Evolutionary conservation across 2,797 vertebrate genomes (phyloP).

Genomic region (Masticophis lateralis): DNA sequence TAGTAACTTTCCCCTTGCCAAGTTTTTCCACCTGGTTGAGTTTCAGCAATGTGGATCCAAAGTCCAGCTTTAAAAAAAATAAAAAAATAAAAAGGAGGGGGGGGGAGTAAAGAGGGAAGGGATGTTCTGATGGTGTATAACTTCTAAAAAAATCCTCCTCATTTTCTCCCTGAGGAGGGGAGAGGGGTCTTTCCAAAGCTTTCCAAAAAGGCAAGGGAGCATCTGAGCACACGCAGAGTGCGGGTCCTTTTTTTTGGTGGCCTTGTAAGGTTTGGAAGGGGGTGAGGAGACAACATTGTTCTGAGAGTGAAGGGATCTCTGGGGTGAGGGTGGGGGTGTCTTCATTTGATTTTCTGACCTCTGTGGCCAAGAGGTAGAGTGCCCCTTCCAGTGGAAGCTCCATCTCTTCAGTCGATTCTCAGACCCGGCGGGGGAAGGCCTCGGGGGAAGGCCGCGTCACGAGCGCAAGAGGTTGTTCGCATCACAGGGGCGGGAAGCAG

Average conservation of each 20-base stretch:
- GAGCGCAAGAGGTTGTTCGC: too few relatives aligned
- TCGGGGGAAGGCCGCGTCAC: not conserved
- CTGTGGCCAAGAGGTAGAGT: not conserved
- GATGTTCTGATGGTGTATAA: not conserved
- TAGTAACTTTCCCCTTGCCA: not conserved
- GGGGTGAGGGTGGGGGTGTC: too few relatives aligned
- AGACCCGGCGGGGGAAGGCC: too few relatives aligned
- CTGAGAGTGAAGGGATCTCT: not conserved
- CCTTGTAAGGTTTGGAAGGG: not conserved
- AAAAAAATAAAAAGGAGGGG: too few relatives aligned
- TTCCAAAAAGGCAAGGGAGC: not conserved
- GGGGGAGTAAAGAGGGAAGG: not conserved
- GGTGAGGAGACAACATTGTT: accelerated
- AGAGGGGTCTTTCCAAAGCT: not conserved
- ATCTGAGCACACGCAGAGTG: not conserved
- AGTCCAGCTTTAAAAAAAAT: not conserved
- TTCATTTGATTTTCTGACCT: not conserved
- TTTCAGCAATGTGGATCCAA: not conserved
- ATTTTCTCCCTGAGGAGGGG: not conserved
- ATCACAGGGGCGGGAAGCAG: too few relatives aligned
- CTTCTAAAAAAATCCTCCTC: not conserved
- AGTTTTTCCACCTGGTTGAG: not conserved
- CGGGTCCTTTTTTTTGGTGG: not conserved
- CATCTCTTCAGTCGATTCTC: not conserved
- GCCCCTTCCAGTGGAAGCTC: not conserved